Evolutionary conservation across 1,140 invertebrate genomes (phyloP).

Genomic region (Leptinotarsa undecemlineata): DNA sequence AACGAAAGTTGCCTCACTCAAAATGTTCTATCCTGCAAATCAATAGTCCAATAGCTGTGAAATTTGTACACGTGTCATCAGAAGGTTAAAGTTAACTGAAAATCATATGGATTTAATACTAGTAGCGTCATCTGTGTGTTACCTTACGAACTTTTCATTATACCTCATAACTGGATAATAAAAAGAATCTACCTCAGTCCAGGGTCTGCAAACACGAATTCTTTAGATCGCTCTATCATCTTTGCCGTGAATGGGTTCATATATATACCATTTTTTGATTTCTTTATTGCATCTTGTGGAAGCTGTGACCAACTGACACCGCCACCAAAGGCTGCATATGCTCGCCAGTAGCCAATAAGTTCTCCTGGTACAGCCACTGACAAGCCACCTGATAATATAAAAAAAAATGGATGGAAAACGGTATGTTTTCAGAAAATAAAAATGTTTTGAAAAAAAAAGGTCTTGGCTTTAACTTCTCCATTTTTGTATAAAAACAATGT

Average conservation of each 20-base stretch:
- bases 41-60: too few relatives aligned
- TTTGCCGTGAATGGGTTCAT: conserved; percentile 66
- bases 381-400: conserved; percentile 60
- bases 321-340: conserved; percentile 76
- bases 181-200: conserved; percentile 36
- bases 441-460: too few relatives aligned
- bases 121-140: too few relatives aligned
- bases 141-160: not conserved
- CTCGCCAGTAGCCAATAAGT: conserved; percentile 80
- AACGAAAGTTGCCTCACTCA: too few relatives aligned
- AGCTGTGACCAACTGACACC: conserved; percentile 81
- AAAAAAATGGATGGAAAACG: not conserved
- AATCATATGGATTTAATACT: too few relatives aligned
- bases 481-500: too few relatives aligned
- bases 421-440: too few relatives aligned
- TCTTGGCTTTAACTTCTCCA: too few relatives aligned
- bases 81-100: too few relatives aligned
- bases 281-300: conserved; percentile 75
- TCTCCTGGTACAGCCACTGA: conserved; percentile 91
- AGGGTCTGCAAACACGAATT: conserved; percentile 28
- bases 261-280: conserved; percentile 71
- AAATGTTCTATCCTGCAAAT: too few relatives aligned
- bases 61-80: too few relatives aligned
- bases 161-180: not conserved
- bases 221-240: conserved; percentile 39